phyloP scores from a whole-genome alignment of 2,113 vertebrate genomes.

The Pelecanoides urinatrix region DNA sequence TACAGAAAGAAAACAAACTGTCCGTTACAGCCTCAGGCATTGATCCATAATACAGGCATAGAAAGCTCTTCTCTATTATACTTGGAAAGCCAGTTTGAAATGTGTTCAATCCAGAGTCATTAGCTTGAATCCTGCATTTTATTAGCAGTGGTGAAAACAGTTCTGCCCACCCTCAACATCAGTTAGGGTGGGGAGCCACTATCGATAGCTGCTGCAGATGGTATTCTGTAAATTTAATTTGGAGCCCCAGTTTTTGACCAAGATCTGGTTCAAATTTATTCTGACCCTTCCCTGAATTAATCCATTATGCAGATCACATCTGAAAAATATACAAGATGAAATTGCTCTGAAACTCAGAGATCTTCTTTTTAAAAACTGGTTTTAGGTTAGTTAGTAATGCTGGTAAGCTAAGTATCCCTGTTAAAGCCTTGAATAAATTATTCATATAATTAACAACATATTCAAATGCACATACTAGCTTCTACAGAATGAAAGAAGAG shows the following conservation, averaged over 20 bases:
- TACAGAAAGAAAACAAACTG: background rate
- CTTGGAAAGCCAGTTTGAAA: background rate
- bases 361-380: background rate
- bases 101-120: background rate
- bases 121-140: background rate
- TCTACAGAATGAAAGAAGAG: background rate
- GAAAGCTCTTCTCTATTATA: background rate
- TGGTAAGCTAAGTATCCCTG: background rate
- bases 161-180: background rate
- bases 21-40: fast-evolving
- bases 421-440: background rate
- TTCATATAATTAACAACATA: background rate
- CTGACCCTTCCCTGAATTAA: background rate
- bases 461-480: background rate
- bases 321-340: background rate
- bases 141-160: background rate
- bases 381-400: background rate
- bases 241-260: background rate
- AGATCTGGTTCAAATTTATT: background rate
- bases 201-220: background rate
- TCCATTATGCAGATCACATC: background rate
- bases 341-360: background rate
- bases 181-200: background rate
- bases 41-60: background rate
- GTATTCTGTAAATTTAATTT: background rate